Evolutionary conservation across 2,797 vertebrate genomes (phyloP), one percentile per base, ranked within the genome.

Genomic region (Pseudochaenichthys georgianus): DNA sequence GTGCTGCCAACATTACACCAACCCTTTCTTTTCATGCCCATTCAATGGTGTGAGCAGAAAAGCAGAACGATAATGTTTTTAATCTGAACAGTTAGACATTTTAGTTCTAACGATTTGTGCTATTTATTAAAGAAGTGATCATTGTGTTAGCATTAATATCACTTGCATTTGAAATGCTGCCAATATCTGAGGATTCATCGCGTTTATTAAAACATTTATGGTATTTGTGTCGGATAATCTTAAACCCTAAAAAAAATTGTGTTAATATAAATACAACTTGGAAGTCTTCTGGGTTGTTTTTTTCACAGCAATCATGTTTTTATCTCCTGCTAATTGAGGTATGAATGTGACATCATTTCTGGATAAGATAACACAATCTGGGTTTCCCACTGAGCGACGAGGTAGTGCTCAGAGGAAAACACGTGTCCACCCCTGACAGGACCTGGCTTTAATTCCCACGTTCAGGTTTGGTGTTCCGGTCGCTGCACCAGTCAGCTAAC

Each of bases 121-220:
- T 21, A 23, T 42, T 72, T 48, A 19, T 54, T 8, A 16, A 19
- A 43, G 9, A 65, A 19, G 12, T 57, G 42, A n/a, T 73, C 31
- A 58, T 67, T 16, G 58, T 34, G 31, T 0, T 41, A 23, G 43
- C 13, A 52, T 64, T 21, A 68, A 61, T 68, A 23, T 64, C 0
- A 23, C 43, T 77, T 70, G 28, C 8, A 68, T 67, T 73, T 70
- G 2, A 68, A 77, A 58, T 59, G 5, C 45, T 42, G 57, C 58
- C 43, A 60, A 38, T 52, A 43, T 34, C 13, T 23, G 5, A 28
- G 9, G 46, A 60, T 50, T 50, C 19, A 41, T 3, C 73, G 21
- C 38, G 38, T 38, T 12, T 31, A 15, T 63, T 72, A n/a, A 8
- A 72, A 59, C 47, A 59, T 73, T 73, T 10, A 50, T 51, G 64